Conservation (phyloP, 2,888 invertebrate genomes). For the Digitonthophagus gazella region DNA sequence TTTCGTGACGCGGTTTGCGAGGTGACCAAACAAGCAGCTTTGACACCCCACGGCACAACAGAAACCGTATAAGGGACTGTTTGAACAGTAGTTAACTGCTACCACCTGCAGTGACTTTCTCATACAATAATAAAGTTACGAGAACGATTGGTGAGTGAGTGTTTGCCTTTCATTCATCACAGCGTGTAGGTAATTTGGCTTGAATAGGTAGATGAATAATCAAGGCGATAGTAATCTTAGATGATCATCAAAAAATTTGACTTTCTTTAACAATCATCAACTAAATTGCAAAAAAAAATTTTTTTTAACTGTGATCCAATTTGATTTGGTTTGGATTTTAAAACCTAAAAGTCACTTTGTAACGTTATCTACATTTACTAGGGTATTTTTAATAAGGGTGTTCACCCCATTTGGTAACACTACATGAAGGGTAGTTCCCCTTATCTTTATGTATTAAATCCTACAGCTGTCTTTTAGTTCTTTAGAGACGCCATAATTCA, state of each 20-base stretch:
- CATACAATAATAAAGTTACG: background rate
- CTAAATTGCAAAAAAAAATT: too few species aligned
- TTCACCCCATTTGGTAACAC: background rate
- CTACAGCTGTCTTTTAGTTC: background rate
- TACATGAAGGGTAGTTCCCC: background rate
- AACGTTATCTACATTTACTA: background rate
- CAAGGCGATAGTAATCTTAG: too few species aligned
- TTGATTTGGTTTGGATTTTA: too few species aligned
- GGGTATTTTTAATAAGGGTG: background rate
- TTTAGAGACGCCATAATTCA: background rate
- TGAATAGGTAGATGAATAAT: too few species aligned
- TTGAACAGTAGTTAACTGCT: constrained; percentile 9
- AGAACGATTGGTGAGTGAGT: background rate
- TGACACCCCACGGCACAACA: constrained; percentile 33
- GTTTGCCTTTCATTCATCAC: background rate
- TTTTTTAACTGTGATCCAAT: too few species aligned
- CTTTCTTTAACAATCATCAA: too few species aligned
- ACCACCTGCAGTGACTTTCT: constrained; percentile 7
- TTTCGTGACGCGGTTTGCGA: background rate
- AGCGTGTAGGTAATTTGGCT: too few species aligned
- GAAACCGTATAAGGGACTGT: constrained; percentile 18
- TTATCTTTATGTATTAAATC: background rate
- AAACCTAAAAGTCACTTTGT: background rate
- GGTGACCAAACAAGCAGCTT: constrained; percentile 23
- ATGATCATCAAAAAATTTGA: too few species aligned